Conservation (phyloP, 2,113 vertebrate species). For the Fulmarus glacialis region DNA sequence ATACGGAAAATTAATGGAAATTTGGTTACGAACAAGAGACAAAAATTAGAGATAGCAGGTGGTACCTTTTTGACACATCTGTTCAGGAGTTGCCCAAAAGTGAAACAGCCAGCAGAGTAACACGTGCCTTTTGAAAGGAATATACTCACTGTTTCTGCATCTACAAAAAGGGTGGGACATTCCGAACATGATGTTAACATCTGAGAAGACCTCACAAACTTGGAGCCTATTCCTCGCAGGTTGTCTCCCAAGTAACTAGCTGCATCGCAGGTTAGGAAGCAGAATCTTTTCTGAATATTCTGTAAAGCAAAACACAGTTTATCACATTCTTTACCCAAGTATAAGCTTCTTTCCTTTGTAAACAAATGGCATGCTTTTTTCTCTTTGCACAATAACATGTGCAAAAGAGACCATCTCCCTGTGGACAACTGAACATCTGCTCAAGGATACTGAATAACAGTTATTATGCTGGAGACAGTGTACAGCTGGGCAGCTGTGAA, state of each 20-base stretch:
- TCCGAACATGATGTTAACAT: constrained; percentile 95
- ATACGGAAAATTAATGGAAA: background rate
- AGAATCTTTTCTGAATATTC: constrained; percentile 98
- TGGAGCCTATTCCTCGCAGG: constrained; percentile 93
- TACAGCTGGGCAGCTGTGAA: background rate
- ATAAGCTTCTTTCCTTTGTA: background rate
- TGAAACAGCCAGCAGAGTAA: background rate
- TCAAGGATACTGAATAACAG: background rate
- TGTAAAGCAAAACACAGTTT: constrained; percentile 66
- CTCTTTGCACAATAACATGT: background rate
- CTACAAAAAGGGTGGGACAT: constrained; percentile 94
- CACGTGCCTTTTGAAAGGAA: background rate
- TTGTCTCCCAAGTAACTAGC: constrained; percentile 94
- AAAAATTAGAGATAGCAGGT: background rate
- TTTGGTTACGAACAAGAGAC: background rate
- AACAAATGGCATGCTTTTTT: background rate
- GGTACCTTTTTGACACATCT: background rate
- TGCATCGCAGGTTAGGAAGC: constrained; percentile 92
- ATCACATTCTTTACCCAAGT: background rate
- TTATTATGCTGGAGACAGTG: background rate
- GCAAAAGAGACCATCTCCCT: background rate
- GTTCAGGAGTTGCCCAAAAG: background rate
- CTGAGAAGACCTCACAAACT: constrained; percentile 95
- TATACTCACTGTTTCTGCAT: constrained; percentile 93
- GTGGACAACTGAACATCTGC: background rate